Percentiles rank a stretch among this genome's conserved stretches.
Evolutionary conservation across 2,113 vertebrate genomes (phyloP).

Genomic region (Ahaetulla prasina): DNA sequence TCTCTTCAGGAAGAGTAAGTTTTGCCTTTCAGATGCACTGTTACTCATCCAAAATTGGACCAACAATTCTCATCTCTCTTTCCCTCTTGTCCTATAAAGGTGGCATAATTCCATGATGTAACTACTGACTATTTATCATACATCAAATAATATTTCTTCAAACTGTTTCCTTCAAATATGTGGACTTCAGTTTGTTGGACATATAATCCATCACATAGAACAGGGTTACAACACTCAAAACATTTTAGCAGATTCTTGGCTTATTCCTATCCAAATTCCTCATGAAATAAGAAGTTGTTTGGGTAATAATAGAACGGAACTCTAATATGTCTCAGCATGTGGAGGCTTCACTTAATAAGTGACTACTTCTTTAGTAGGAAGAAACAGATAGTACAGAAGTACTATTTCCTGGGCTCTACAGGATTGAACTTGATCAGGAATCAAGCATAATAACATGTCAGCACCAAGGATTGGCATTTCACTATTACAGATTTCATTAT

Average conservation of each 20-base stretch:
- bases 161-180: not conserved
- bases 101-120: not conserved
- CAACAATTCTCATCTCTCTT: not conserved
- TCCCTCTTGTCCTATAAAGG: not conserved
- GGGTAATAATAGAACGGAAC: constrained; percentile 23
- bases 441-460: not conserved
- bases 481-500: not conserved
- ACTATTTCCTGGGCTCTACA: constrained; percentile 13
- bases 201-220: not conserved
- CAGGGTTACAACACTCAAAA: not conserved
- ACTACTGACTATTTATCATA: not conserved
- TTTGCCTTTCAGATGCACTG: not conserved
- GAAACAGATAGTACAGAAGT: constrained; percentile 31
- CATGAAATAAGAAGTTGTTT: constrained; percentile 12
- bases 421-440: constrained; percentile 42
- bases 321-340: constrained; percentile 37
- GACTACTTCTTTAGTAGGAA: constrained; percentile 38
- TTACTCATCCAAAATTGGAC: not conserved
- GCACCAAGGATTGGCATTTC: not conserved
- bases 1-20: not conserved
- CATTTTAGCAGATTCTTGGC: constrained; percentile 22
- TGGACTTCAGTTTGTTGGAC: not conserved
- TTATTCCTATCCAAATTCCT: constrained; percentile 27
- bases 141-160: not conserved
- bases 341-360: constrained; percentile 25